Base-by-base conservation (phyloP, 2,797 vertebrate genomes). In the Enteromius afrohamiltoni region DNA sequence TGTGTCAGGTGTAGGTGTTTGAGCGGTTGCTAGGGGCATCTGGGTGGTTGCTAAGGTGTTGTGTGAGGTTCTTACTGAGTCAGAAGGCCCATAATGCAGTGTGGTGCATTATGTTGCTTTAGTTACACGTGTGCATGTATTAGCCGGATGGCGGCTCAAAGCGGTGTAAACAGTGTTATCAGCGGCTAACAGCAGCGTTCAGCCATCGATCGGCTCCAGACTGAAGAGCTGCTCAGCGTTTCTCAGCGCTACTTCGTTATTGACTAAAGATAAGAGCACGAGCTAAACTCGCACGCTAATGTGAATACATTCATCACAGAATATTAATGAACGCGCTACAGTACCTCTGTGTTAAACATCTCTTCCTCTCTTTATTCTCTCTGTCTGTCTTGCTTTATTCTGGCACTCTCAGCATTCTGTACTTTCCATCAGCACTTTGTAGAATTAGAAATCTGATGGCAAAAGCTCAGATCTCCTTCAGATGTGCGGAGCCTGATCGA, bases 301-400 rank as follows among this genome's bases (percentile, higher is more conserved):
- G 79, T 80, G 87, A 85, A 64, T 64, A 71, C 82, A 64, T 64
- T 79, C 75, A 85, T 83, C 71, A 85, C 74, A 53, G 62, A 26
- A 65, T 71, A 78, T 84, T 86, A 84, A 81, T 74, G 58, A 37
- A 82, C 67, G 67, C 40, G 42, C 42, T 64, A 17, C 60, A 64
- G 60, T 29, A 17, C 37, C 65, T 58, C 80, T 49, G 47, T 77
- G 45, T 64, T 40, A 77, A 26, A 77, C 51, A 1, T 26, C 23
- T 31, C 67, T 55, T 45, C 26, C 6, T 69, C 37, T 45, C 10
- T 60, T 23, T 37, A 17, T 37, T 42, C 73, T 42, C 65, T 29
- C 58, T 62, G 23, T 62, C 58, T 42, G 14, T 26, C 55, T 65
- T 8, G 5, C 49, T 29, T 29, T 49, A 55, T 75, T 83, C 29